These are phyloP conservation scores for Poecile atricapillus DNA, from an alignment of 2,113 vertebrate genomes.

Conservation along the genomic window DNA sequence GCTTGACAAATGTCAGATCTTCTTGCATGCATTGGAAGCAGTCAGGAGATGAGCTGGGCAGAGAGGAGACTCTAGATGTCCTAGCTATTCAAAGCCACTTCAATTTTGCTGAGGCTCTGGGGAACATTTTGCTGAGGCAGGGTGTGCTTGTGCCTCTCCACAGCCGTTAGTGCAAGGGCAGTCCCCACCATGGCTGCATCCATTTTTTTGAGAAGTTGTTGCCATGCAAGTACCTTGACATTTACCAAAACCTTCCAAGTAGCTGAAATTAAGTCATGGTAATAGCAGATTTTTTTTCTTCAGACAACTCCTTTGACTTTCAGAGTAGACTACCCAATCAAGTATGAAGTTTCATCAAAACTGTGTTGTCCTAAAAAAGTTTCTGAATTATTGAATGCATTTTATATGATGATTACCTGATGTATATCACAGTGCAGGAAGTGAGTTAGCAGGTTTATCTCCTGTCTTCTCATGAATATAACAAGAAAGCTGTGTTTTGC, in stretches of 20 bases:
- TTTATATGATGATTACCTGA: background rate
- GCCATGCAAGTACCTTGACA: background rate
- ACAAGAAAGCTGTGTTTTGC: background rate
- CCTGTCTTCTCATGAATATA: background rate
- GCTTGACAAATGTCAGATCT: background rate
- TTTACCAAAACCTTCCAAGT: rapidly evolving
- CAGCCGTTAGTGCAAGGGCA: background rate
- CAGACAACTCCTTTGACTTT: background rate
- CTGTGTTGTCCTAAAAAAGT: background rate
- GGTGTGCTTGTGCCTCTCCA: background rate
- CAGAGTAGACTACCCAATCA: background rate
- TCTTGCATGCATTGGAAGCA: background rate
- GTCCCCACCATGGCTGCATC: rapidly evolving
- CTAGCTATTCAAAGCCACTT: background rate
- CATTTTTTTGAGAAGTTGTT: background rate
- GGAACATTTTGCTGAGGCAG: background rate
- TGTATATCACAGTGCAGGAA: background rate
- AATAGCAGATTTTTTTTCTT: background rate
- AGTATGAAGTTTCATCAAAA: background rate
- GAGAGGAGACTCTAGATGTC: background rate
- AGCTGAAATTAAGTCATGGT: background rate
- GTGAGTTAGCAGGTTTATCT: background rate
- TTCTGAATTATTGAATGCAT: background rate
- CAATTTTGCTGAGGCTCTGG: background rate
- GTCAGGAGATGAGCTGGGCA: background rate